Evolutionary conservation across 2,888 invertebrate species (phyloP), one percentile per base, ranked within the genome.

Genomic region (Nesidiocoris tenuis): DNA sequence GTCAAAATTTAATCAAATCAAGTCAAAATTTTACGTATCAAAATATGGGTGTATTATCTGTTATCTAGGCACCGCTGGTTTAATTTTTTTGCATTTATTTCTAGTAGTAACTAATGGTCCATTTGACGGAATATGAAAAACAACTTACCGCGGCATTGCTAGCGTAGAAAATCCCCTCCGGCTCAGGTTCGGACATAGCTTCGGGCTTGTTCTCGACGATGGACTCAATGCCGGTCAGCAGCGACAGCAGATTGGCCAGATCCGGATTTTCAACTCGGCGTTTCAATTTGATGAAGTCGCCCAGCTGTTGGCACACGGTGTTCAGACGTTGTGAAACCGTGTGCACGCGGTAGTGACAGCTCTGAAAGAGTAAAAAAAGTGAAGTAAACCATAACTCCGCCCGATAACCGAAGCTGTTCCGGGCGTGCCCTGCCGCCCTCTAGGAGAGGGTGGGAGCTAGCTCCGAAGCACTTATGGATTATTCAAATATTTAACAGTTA

Each of bases 211-310:
- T 77, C 24, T 77, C 75, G 22, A 75, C 63, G 18, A 77, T 71
- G 12, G 55, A 61, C 18, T 71, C 39, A 25, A 77, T 75, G 54
- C 66, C 71, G n/a, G 71, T 75, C 18, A 77, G 55, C 57, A 77
- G 59, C 2, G 75, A 70, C 7, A 77, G 70, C 18, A 77, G 71
- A 55, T 72, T 75, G 17, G 66, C 25, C 24, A 77, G 59, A n/a
- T 64, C 59, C 7, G 75, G 75, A 25, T 77, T 77, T 23, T 77
- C 76, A 61, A 76, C 77, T 9, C 76, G 61, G n/a, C 74, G 56
- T 59, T 76, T 77, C n/a, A 76, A 65, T 74, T 76, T 77, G 39
- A 78, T 77, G 23, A 78, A 77, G 19, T 77, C 75, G 12, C 76
- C 72, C 9, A 78, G 59, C 16, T 77, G 76, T 56, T 77, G 56